These are phyloP conservation scores for Alectura lathami DNA, from an alignment of 2,113 vertebrate genomes.

Conservation along the genomic window DNA sequence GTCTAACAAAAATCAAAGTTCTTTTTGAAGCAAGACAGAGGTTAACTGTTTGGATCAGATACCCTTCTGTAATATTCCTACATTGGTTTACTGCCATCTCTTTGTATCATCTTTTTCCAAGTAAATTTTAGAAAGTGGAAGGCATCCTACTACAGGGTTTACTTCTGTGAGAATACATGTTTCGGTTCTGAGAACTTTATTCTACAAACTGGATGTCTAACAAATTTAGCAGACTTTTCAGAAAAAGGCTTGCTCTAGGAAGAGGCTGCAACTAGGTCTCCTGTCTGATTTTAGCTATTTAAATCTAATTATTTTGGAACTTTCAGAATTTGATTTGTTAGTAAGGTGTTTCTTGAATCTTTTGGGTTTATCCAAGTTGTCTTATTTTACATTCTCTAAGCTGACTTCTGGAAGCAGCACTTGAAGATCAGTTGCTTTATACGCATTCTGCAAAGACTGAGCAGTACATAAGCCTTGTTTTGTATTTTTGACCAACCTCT, in stretches of 20 bases:
- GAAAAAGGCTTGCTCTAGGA: background rate
- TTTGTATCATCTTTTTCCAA: background rate
- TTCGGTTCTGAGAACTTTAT: background rate
- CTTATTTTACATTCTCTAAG: background rate
- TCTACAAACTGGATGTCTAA: background rate
- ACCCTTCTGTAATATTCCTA: background rate
- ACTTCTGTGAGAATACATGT: background rate
- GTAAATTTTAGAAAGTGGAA: background rate
- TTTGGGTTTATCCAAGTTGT: background rate
- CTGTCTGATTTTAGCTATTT: background rate
- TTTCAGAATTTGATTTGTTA: background rate
- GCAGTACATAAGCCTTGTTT: background rate
- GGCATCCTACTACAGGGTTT: background rate
- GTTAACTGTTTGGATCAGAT: slow-evolving; percentile 7
- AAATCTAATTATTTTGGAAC: background rate
- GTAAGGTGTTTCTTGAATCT: background rate
- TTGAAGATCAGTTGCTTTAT: background rate
- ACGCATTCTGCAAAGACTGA: background rate
- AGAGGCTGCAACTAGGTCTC: background rate
- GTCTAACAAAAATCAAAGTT: slow-evolving; percentile 17
- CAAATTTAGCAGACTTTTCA: background rate
- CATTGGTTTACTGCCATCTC: background rate
- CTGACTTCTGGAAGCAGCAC: background rate
- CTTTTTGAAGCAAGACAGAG: background rate
- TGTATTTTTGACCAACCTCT: background rate